Base-by-base conservation (phyloP, 1,140 invertebrate genomes). In the Drosophila kurseongensis region DNA sequence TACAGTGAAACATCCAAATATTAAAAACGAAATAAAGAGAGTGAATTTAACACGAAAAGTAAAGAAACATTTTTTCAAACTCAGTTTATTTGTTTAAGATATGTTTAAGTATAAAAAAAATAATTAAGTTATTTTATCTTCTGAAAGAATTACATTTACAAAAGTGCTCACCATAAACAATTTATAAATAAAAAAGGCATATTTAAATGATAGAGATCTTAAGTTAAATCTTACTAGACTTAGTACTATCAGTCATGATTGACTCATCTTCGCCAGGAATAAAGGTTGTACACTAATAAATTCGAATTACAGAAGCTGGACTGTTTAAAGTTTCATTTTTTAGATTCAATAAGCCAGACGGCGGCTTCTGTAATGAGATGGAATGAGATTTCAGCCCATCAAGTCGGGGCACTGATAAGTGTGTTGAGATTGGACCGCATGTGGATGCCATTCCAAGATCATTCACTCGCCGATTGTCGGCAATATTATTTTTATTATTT, bases 401-500 rank as follows among this genome's bases (percentile, higher is more conserved):
- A 14, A 65, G 42, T 63, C 32, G 16, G 40, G 52, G 23, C 27
- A 75, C 77, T 86, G 82, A 85, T 86, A 85, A 85, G 78, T 58
- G 52, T 36, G 42, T 44, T 47, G 29, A 12, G 68, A 71, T 72
- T 71, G 68, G 69, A 59, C 44, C 48, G 59, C 63, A 50, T 77
- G 79, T 88, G 78, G 83, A 86, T 88, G 71, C 56, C 62, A 52
- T 86, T 88, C 75, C 60, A 57, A 48, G 79, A 68, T 60, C 78
- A 44, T 35, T 63, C 56, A 71, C 59, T 80, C 78, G 78, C 63
- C 57, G 59, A 67, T 74, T 58, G 66, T 45, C 42, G 63, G 55
- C 54, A 44, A 61, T 74, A 73, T 78, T 83, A 69, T 74, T 63
- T 76, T 10, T 52, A 73, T 78, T 83, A 61, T 74, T 63, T 76